A percentile compares a stretch with the other conserved stretches of the same genome.
phyloP scores from a whole-genome alignment of 2,113 vertebrate species.

The Lampris megalopsis region DNA sequence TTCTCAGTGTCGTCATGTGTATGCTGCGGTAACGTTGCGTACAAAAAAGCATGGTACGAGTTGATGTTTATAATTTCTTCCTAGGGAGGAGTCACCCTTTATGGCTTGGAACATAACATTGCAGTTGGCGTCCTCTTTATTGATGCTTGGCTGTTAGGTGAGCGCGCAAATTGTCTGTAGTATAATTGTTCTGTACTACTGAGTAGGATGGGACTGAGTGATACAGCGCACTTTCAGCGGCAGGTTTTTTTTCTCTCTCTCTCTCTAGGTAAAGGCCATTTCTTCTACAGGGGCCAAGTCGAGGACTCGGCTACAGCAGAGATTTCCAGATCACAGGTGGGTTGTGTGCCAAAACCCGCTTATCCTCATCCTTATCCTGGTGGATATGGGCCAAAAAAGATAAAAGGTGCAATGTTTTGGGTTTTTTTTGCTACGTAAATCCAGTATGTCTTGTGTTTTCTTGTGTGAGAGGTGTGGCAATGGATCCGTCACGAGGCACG shows the following conservation, averaged over 20 bases:
- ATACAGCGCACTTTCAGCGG: neutral
- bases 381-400: too few relatives aligned
- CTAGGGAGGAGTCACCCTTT: slow-evolving; percentile 81
- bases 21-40: too few relatives aligned
- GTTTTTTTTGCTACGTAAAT: neutral
- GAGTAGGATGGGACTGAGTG: neutral
- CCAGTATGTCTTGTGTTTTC: neutral
- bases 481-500: slow-evolving; percentile 79
- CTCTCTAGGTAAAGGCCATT: slow-evolving; percentile 74
- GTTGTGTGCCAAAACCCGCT: neutral
- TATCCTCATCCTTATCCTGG: neutral
- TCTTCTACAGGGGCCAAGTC: slow-evolving; percentile 81
- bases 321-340: slow-evolving; percentile 84
- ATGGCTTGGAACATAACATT: slow-evolving; percentile 82
- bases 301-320: slow-evolving; percentile 85
- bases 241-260: slow-evolving; percentile 10
- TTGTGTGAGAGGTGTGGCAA: slow-evolving; percentile 78
- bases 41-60: neutral
- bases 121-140: slow-evolving; percentile 83
- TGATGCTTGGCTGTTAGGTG: slow-evolving; percentile 85
- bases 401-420: neutral
- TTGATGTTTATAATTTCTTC: neutral
- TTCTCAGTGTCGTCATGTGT: too few relatives aligned
- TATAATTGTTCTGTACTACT: neutral
- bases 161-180: neutral